Percentiles rank a stretch among this genome's conserved stretches.
phyloP scores from a whole-genome alignment of 2,888 invertebrate genomes.

The Drosophila percnosoma region DNA sequence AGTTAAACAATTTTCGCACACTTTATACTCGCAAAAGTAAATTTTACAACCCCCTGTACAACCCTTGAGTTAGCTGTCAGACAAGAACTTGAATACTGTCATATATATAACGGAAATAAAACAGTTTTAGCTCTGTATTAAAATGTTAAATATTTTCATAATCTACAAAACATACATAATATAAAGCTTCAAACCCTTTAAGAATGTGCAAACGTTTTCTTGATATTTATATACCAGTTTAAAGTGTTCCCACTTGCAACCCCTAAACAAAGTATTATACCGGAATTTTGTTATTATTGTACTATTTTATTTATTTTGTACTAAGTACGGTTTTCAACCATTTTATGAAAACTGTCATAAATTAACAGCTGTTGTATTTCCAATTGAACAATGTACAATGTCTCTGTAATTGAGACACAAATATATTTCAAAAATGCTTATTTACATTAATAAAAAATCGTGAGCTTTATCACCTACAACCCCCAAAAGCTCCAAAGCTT shows the following conservation, averaged over 20 bases:
- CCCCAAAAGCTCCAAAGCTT: background rate
- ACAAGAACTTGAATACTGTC: background rate
- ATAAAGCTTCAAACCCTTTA: background rate
- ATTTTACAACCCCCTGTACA: background rate
- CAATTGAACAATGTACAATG: background rate
- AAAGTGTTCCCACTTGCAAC: background rate
- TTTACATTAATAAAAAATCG: conserved; percentile 1
- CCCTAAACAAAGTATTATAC: background rate
- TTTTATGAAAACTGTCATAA: background rate
- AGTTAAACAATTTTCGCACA: background rate
- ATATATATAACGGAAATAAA: background rate
- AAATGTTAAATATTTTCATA: background rate
- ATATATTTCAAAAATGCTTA: conserved; percentile 21
- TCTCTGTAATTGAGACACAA: conserved; percentile 14
- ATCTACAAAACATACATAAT: background rate
- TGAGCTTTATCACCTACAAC: background rate
- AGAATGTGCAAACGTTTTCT: background rate
- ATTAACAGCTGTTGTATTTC: background rate
- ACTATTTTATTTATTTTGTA: too few relatives aligned
- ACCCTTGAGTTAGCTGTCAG: background rate
- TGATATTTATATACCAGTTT: background rate
- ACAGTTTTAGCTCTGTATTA: background rate
- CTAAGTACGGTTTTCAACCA: background rate
- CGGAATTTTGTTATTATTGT: too few relatives aligned
- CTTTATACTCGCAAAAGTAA: background rate